Conservation (phyloP, 2,113 vertebrate genomes). For the Macroglossus sobrinus region DNA sequence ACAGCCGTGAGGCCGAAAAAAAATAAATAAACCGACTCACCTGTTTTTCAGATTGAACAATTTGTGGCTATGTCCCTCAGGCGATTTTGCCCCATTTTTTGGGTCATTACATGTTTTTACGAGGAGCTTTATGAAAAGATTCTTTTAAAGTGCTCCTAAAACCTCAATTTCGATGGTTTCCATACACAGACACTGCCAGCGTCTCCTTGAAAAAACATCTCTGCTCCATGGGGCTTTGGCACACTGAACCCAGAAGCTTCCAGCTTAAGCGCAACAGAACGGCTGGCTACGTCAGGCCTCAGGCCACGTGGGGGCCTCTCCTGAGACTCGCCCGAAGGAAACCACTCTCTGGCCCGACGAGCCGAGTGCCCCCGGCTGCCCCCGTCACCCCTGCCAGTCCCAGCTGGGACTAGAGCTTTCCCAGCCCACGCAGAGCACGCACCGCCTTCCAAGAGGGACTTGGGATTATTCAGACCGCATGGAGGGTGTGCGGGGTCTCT, state of each 20-base stretch:
- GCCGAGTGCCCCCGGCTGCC: neutral
- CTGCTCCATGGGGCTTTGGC: neutral
- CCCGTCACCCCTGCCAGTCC: accelerated
- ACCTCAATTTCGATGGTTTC: neutral
- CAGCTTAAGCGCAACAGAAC: neutral
- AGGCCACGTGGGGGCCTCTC: neutral
- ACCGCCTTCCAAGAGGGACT: neutral
- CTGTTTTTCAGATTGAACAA: neutral
- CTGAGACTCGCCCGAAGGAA: neutral
- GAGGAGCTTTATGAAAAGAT: constrained; percentile 36
- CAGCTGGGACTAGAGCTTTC: neutral
- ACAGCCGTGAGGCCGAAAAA: neutral
- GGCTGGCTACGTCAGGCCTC: neutral
- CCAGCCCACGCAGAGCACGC: neutral
- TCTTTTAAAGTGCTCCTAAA: constrained; percentile 26
- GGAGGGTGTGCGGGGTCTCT: no score
- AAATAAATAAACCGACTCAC: neutral
- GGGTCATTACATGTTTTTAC: constrained; percentile 49
- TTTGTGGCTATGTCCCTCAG: neutral
- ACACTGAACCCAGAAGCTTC: neutral
- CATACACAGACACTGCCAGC: constrained; percentile 29
- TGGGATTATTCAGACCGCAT: accelerated
- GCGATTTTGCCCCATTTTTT: neutral
- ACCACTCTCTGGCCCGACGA: neutral
- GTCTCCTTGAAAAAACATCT: neutral